A percentile compares a stretch with the other conserved stretches of the same genome.
phyloP scores from a whole-genome alignment of 2,888 invertebrate genomes.

The Machimus atricapillus region DNA sequence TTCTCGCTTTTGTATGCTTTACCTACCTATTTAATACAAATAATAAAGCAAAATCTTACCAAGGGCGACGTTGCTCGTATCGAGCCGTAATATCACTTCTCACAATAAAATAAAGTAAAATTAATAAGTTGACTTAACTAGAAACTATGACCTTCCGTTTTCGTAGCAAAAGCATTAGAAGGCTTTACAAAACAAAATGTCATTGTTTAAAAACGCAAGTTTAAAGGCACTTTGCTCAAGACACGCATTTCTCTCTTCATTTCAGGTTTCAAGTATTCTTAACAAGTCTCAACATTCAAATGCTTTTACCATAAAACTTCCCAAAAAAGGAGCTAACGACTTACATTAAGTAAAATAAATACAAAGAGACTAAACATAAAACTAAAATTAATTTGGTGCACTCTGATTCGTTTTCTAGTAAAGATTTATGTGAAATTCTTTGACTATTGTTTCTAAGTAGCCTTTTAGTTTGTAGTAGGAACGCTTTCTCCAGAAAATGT shows the following conservation, averaged over 20 bases:
- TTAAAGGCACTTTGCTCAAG: neutral
- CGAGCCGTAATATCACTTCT: constrained; percentile 14
- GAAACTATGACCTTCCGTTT: neutral
- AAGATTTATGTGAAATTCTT: constrained; percentile 58
- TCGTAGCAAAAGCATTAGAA: constrained; percentile 30
- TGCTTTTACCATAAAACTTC: constrained; percentile 13
- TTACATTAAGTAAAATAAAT: constrained; percentile 23
- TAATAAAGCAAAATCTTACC: constrained; percentile 21
- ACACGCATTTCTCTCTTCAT: neutral
- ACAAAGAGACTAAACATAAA: neutral
- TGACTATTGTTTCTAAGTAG: constrained; percentile 58
- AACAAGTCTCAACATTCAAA: neutral
- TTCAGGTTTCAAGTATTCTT: neutral
- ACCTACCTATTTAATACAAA: neutral
- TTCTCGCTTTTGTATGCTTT: neutral
- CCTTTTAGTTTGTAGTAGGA: constrained; percentile 59
- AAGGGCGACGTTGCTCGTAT: constrained; percentile 11
- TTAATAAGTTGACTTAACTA: neutral
- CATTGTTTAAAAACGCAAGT: neutral
- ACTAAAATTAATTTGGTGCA: constrained; percentile 16
- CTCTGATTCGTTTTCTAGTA: constrained; percentile 42
- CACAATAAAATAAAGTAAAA: neutral
- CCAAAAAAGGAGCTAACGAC: neutral
- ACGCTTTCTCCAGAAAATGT: constrained; percentile 60
- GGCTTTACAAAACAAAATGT: neutral